Evolutionary conservation across 2,888 invertebrate species (phyloP).

Genomic region (Crocallis elinguaria): DNA sequence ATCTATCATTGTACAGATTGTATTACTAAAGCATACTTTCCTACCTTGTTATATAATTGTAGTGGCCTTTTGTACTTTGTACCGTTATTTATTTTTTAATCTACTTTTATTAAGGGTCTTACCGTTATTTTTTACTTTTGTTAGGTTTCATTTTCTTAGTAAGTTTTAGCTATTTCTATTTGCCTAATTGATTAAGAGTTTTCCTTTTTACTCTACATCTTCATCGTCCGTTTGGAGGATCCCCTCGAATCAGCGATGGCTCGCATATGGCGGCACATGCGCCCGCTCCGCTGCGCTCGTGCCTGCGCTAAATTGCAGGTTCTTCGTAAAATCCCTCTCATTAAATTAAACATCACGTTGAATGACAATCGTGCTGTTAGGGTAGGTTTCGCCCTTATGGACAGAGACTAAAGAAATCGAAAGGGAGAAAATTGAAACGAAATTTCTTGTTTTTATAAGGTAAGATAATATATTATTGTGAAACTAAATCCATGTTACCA

Average conservation of each 20-base stretch:
- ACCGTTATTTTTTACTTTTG: too few relatives aligned
- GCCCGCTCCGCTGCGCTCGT: slow-evolving; percentile 55
- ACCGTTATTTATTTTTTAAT: too few relatives aligned
- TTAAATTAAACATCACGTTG: slow-evolving; percentile 63
- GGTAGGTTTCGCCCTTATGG: slow-evolving; percentile 39
- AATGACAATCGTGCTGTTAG: slow-evolving; percentile 46
- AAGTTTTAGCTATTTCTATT: too few relatives aligned
- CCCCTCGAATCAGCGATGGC: slow-evolving; percentile 57
- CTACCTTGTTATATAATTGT: too few relatives aligned
- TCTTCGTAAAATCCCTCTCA: slow-evolving; percentile 67
- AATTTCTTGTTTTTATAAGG: neutral
- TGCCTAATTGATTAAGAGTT: too few relatives aligned
- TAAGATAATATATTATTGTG: neutral
- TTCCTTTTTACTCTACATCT: slow-evolving; percentile 34
- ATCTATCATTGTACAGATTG: too few relatives aligned
- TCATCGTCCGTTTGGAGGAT: slow-evolving; percentile 47
- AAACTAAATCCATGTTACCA: neutral
- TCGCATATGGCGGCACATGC: slow-evolving; percentile 77
- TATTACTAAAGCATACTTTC: too few relatives aligned
- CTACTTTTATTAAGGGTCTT: too few relatives aligned
- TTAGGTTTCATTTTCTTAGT: too few relatives aligned
- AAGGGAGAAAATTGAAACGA: neutral
- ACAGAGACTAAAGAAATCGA: slow-evolving; percentile 11
- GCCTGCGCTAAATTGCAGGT: slow-evolving; percentile 76
- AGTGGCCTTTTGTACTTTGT: too few relatives aligned